Conservation (phyloP, 2,797 vertebrate species). For the Anguilla pacifica region DNA sequence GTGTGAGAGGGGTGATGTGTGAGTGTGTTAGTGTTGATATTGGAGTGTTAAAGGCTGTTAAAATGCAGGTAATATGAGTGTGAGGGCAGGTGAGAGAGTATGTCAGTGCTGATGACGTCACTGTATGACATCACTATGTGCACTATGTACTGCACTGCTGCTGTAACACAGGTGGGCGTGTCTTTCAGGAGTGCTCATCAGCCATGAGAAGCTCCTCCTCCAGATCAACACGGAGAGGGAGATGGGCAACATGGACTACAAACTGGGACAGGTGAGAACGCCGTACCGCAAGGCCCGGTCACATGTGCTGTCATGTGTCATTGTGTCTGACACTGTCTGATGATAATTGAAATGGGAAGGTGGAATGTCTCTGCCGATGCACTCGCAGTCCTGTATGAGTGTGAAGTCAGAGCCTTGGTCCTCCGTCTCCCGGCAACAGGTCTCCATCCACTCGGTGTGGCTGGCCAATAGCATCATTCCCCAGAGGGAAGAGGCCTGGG, state of each 20-base stretch:
- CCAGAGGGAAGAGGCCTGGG: slow-evolving; percentile 92
- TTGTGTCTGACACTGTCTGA: no score
- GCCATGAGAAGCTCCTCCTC: slow-evolving; percentile 91
- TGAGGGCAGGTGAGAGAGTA: no score
- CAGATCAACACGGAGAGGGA: slow-evolving; percentile 96
- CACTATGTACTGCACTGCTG: no score
- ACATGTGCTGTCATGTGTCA: not conserved
- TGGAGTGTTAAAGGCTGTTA: not conserved
- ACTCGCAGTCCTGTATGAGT: not conserved
- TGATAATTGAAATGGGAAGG: no score
- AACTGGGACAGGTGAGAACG: slow-evolving; percentile 87
- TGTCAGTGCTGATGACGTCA: not conserved
- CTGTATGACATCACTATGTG: not conserved
- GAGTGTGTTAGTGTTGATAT: not conserved
- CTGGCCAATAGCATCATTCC: slow-evolving; percentile 95
- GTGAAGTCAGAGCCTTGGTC: not conserved
- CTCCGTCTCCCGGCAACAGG: slow-evolving; percentile 64
- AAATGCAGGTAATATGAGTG: not conserved
- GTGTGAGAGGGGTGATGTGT: not conserved
- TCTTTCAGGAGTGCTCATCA: slow-evolving; percentile 84
- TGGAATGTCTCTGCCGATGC: not conserved
- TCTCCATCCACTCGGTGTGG: slow-evolving; percentile 98
- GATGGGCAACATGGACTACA: slow-evolving; percentile 94
- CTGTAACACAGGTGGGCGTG: not conserved
- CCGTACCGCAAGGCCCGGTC: not conserved